Percentiles rank a stretch among this genome's conserved stretches.
Conservation (phyloP, 2,797 vertebrate species). For the Coendou prehensilis region DNA sequence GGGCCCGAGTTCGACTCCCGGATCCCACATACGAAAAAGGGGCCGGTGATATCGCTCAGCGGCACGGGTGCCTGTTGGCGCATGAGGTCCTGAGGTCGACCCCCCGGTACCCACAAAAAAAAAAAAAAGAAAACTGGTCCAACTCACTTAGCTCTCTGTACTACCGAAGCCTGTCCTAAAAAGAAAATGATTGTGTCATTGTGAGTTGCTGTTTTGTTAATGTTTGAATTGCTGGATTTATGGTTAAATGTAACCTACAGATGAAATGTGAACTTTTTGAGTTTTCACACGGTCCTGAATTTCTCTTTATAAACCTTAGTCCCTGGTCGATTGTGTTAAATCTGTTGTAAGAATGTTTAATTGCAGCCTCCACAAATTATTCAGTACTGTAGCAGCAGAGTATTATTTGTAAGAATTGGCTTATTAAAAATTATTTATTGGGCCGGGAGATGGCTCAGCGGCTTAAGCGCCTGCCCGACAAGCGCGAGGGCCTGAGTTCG, state of each 20-base stretch:
- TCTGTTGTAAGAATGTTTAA: conserved; percentile 88
- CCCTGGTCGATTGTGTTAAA: conserved; percentile 80
- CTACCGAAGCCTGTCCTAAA: conserved; percentile 57
- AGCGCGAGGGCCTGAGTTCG: too few relatives aligned
- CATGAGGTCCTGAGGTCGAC: too few relatives aligned
- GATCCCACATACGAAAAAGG: too few relatives aligned
- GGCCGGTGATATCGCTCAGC: too few relatives aligned
- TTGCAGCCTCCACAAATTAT: conserved; percentile 89
- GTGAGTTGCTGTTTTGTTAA: conserved; percentile 67
- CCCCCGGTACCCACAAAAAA: too few relatives aligned
- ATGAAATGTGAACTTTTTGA: conserved; percentile 73
- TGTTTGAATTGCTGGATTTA: conserved; percentile 74
- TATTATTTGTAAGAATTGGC: conserved; percentile 88
- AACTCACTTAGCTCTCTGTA: neutral
- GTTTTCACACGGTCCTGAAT: conserved; percentile 74
- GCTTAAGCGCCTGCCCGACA: too few relatives aligned
- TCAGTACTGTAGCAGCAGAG: conserved; percentile 89
- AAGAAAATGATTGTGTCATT: conserved; percentile 51
- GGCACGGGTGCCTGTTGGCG: too few relatives aligned
- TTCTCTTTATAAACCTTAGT: conserved; percentile 84
- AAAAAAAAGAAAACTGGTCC: neutral
- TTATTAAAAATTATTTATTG: too few relatives aligned
- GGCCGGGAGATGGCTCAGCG: too few relatives aligned
- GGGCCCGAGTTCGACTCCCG: too few relatives aligned
- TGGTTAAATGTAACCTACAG: conserved; percentile 68